These are phyloP conservation scores for Brachyptera putata DNA, from an alignment of 2,888 invertebrate species.

Conservation along the genomic window DNA sequence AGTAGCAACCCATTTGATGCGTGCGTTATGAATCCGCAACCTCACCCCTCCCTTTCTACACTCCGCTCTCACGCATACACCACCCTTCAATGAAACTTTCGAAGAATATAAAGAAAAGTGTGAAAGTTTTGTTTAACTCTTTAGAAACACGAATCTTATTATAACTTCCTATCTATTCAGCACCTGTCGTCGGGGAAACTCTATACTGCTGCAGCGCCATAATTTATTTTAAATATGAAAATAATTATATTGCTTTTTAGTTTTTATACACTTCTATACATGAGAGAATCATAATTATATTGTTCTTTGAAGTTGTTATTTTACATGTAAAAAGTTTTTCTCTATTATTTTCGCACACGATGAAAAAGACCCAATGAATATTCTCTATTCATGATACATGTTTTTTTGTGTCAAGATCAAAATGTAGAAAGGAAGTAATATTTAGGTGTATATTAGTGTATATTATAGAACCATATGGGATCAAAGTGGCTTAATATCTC, in stretches of 20 bases:
- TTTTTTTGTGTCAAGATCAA: too few relatives aligned
- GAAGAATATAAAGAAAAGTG: conserved; percentile 15
- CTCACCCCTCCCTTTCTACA: not conserved
- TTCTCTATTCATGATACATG: too few relatives aligned
- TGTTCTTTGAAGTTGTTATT: too few relatives aligned
- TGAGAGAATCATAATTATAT: too few relatives aligned
- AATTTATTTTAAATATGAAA: conserved; percentile 7
- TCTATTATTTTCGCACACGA: too few relatives aligned
- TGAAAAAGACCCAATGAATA: too few relatives aligned
- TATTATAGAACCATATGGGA: too few relatives aligned
- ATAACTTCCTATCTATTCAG: conserved; percentile 19
- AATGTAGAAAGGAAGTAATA: too few relatives aligned
- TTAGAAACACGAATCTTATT: conserved; percentile 15
- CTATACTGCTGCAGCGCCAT: not conserved
- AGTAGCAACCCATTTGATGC: not conserved
- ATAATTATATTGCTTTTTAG: not conserved
- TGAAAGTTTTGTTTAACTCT: conserved; percentile 19
- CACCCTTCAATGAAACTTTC: not conserved
- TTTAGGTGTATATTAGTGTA: too few relatives aligned
- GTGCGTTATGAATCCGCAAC: not conserved
- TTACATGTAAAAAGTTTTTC: too few relatives aligned
- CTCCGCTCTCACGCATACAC: too few relatives aligned
- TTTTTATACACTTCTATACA: not conserved
- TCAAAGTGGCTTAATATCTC: too few relatives aligned
- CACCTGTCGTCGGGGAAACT: conserved; percentile 11